Evolutionary conservation across 2,113 vertebrate genomes (phyloP), one percentile per base, ranked within the genome.

Genomic region (Phrynosoma blainvillii): DNA sequence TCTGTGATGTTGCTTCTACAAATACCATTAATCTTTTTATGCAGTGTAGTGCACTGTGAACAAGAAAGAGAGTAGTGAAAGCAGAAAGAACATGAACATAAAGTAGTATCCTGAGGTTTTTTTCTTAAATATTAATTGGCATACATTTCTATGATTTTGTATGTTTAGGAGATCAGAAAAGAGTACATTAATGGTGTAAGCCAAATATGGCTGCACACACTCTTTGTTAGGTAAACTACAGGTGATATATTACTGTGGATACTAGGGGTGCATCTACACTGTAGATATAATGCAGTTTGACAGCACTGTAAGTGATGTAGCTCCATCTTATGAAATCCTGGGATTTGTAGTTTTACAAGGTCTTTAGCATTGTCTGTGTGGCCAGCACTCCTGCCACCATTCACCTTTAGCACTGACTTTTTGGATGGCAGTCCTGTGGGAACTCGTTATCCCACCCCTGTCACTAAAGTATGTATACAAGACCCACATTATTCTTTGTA

Each of bases 21-120:
- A 85, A 66, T 80, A 59, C 21, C 83, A 89, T 84, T 73, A 84
- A 85, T 89, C 88, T 75, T 89, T 42, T 70, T 68, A 59, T 12
- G 47, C 40, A 23, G 25, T 47, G 16, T 13, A 12, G 47, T 54
- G 47, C n/a, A 54, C 71, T 52, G 30, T 32, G 36, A 32, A 56
- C 59, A 36, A 56, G n/a, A 5, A 47, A 66, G 74, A 14, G 9
- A 20, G 12, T 21, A 83, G 21, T 16, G 36, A 42, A 16, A 62
- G 42, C 42, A 13, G 20, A 32, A 27, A 68, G 40, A 56, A 13
- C 18, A 42, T 30, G 27, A 32, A 87, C n/a, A 82, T 47, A 71
- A 85, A 87, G 13, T 21, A 56, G 36, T 32, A 32, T 42, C 32
- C 9, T 18, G 18, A 52, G 20, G 42, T 32, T n/a, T 62, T 62